Evolutionary conservation across 2,113 vertebrate genomes (phyloP).

Genomic region (Hydropotes inermis): DNA sequence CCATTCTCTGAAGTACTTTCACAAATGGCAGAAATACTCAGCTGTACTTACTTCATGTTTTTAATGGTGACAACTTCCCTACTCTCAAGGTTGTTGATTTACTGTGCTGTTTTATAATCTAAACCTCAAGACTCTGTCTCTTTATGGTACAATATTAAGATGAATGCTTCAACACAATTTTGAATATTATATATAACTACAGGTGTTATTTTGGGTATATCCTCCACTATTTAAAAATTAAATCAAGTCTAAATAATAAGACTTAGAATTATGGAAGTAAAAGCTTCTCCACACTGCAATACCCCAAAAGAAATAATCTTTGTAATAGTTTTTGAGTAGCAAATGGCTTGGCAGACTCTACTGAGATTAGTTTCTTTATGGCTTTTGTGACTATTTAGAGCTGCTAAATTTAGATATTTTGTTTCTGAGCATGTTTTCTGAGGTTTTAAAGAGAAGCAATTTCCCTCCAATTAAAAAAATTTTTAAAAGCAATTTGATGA

Average conservation of each 20-base stretch:
- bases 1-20: neutral
- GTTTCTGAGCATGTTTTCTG: neutral
- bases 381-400: neutral
- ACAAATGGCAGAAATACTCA: neutral
- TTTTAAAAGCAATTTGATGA: neutral
- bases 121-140: neutral
- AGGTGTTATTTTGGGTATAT: neutral
- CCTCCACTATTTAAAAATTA: neutral
- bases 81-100: neutral
- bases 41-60: neutral
- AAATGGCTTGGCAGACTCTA: neutral
- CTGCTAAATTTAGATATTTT: neutral
- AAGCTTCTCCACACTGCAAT: neutral
- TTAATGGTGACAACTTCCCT: neutral
- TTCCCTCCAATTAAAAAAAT: neutral
- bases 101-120: neutral
- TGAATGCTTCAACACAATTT: neutral
- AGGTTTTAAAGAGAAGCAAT: neutral
- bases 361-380: neutral
- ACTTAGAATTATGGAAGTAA: neutral
- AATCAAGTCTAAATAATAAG: neutral
- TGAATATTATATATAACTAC: neutral
- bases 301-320: neutral
- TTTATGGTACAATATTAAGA: neutral
- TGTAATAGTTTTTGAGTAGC: neutral